Base-by-base conservation (phyloP, 1,140 invertebrate species). In the Zeugodacus cucurbitae region DNA sequence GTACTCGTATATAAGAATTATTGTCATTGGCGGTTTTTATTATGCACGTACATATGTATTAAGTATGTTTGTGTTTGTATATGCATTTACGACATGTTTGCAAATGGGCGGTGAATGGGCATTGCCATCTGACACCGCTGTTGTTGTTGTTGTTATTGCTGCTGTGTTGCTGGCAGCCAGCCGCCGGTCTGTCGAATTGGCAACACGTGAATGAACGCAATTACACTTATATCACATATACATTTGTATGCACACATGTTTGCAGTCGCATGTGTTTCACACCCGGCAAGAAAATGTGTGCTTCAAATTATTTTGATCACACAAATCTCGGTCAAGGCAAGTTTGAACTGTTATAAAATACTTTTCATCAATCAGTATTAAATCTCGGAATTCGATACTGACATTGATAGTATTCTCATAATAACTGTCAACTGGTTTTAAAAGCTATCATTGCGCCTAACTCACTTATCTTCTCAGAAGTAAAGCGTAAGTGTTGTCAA, bases 141-240 rank as follows among this genome's bases (percentile, higher is more conserved):
- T 14, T 67, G 70, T 41, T 20, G 37, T n/a, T 48, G 41, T 41
- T 82, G 41, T 48, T 26, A 22, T 1, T 62, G 58, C 37, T 82
- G 41, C 22, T 82, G 74, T 10, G 22, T 82, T 48, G 37, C 41
- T 82, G 22, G 41, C 26, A 41, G 41, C 3, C 41, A 26, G 74
- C 17, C 22, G 74, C 34, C 74, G n/a, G n/a, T 7, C 14, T 41
- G 34, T 41, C 34, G 67, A 48, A 82, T 82, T 48, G 74, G 8
- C 41, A 48, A 82, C 74, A 82, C 74, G 74, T 82, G 74, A 82
- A 82, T 70, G 64, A 70, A 70, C 26, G n/a, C 58, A 62, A 26
- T 74, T 74, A 74, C 17, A 22, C 41, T 22, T 41, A 32, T 22
- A 41, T 74, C 22, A 70, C 10, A 10, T 17, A 4, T 2, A 44